These are phyloP conservation scores for Synanthedon formicaeformis DNA, from an alignment of 2,888 invertebrate genomes.

Conservation along the genomic window DNA sequence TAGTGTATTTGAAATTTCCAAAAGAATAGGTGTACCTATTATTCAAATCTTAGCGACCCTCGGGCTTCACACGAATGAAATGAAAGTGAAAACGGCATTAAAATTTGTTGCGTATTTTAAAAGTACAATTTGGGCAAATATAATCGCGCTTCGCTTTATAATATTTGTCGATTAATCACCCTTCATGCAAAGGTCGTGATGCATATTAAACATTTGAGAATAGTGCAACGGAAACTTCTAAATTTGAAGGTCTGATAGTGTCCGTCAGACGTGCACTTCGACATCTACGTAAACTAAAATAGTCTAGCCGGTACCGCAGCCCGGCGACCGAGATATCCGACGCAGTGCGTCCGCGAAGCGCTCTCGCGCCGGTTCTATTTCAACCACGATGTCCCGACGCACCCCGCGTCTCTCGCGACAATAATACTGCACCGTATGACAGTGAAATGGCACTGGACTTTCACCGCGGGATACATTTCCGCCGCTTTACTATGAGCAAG, in stretches of 20 bases:
- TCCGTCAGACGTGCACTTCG: slow-evolving; percentile 59
- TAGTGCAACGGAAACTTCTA: background rate
- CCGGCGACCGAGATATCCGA: slow-evolving; percentile 67
- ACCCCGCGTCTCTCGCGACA: slow-evolving; percentile 50
- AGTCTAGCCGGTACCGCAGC: slow-evolving; percentile 54
- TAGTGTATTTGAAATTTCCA: too few relatives aligned
- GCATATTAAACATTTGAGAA: too few relatives aligned
- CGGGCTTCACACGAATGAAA: too few relatives aligned
- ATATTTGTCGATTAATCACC: too few relatives aligned
- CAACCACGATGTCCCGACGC: slow-evolving; percentile 50
- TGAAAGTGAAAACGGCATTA: too few relatives aligned
- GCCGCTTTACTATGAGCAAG: slow-evolving; percentile 52
- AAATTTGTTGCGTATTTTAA: too few relatives aligned
- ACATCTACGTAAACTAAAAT: slow-evolving; percentile 68
- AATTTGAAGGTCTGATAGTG: slow-evolving; percentile 52
- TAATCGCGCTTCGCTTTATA: too few relatives aligned
- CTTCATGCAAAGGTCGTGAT: too few relatives aligned
- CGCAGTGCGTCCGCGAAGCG: slow-evolving; percentile 62
- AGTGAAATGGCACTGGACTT: slow-evolving; percentile 63
- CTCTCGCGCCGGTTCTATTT: slow-evolving; percentile 68
- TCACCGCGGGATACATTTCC: slow-evolving; percentile 54
- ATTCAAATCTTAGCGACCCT: too few relatives aligned
- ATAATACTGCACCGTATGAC: slow-evolving; percentile 45
- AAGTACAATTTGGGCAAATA: too few relatives aligned
- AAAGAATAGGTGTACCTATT: too few relatives aligned